phyloP scores from a whole-genome alignment of 2,888 invertebrate species.

The Sesia apiformis region DNA sequence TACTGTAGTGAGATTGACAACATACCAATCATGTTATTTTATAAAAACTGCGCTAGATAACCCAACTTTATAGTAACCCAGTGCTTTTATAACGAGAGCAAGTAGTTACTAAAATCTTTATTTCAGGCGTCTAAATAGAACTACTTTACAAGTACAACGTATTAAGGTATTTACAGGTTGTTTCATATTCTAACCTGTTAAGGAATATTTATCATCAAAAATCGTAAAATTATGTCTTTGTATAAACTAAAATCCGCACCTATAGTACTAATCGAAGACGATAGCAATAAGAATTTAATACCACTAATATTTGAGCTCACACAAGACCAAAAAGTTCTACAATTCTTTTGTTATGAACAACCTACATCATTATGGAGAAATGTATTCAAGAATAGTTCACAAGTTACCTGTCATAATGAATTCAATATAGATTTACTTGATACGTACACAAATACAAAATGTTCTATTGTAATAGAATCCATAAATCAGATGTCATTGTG shows the following conservation, averaged over 20 bases:
- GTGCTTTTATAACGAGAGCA: too few relatives aligned
- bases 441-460: constrained; percentile 24
- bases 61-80: too few relatives aligned
- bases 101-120: too few relatives aligned
- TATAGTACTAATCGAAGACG: constrained; percentile 50
- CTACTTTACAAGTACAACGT: too few relatives aligned
- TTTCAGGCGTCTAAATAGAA: too few relatives aligned
- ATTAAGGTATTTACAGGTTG: not conserved
- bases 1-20: too few relatives aligned
- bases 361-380: constrained; percentile 38
- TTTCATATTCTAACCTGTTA: not conserved
- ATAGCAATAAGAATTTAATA: constrained; percentile 41
- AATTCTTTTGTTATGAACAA: constrained; percentile 51
- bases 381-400: constrained; percentile 27
- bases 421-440: constrained; percentile 20
- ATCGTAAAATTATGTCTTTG: constrained; percentile 33
- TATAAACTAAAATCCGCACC: constrained; percentile 46
- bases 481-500: constrained; percentile 53
- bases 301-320: constrained; percentile 41
- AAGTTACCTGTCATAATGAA: constrained; percentile 31
- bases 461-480: constrained; percentile 50
- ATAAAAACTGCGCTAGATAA: too few relatives aligned
- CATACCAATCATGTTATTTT: too few relatives aligned
- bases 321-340: constrained; percentile 26
- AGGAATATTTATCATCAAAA: not conserved